Conservation (phyloP, 2,797 vertebrate genomes). For the Mormyrus proboscirostris region DNA sequence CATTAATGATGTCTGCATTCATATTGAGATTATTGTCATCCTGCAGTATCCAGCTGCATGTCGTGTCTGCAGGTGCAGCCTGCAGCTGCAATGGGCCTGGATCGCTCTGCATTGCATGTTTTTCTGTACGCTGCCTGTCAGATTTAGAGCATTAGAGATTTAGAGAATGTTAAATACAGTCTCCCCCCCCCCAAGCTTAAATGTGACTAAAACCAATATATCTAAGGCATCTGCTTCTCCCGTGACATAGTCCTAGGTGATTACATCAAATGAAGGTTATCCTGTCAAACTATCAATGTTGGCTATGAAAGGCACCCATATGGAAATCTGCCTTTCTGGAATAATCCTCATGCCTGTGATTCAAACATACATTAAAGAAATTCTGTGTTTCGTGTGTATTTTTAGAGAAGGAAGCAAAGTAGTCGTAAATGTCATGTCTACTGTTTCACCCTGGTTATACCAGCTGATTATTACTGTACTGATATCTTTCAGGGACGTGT, state of each 20-base stretch:
- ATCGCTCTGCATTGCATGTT: neutral
- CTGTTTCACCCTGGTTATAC: neutral
- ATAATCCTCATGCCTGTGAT: neutral
- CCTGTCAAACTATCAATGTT: neutral
- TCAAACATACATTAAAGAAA: neutral
- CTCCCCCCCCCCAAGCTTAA: neutral
- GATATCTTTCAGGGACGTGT: neutral
- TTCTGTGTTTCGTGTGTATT: neutral
- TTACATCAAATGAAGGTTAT: neutral
- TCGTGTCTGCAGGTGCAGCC: neutral
- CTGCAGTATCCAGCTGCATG: neutral
- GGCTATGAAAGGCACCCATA: neutral
- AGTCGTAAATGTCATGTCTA: neutral
- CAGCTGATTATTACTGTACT: neutral
- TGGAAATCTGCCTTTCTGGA: neutral
- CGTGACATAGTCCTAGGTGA: neutral
- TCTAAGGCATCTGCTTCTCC: neutral
- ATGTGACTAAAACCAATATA: neutral
- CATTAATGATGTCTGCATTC: neutral
- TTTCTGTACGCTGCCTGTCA: neutral
- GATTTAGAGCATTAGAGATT: neutral
- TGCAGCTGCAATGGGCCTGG: neutral
- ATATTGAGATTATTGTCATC: neutral
- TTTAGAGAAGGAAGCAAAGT: neutral
- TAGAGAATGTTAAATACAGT: neutral